A percentile compares a stretch with the other conserved stretches of the same genome.
phyloP scores from a whole-genome alignment of 2,797 vertebrate genomes.

The Dicrostonyx torquatus region DNA sequence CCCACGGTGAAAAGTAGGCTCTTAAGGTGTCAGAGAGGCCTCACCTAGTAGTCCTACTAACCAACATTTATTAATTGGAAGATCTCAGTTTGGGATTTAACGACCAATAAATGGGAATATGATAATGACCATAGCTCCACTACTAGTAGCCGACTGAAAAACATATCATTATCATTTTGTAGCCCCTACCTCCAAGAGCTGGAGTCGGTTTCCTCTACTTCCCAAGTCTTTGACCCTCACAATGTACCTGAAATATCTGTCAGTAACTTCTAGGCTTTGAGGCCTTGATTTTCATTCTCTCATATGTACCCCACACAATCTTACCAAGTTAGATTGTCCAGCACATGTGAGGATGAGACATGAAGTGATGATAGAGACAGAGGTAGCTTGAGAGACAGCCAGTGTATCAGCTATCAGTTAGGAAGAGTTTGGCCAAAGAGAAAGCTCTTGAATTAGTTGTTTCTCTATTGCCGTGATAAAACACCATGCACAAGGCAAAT shows the following conservation, averaged over 20 bases:
- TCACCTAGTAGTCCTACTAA: background rate
- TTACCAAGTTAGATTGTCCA: background rate
- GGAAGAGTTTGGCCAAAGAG: background rate
- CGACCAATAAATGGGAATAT: constrained; percentile 1
- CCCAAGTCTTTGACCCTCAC: background rate
- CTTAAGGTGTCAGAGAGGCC: background rate
- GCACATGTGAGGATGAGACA: background rate
- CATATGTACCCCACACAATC: background rate
- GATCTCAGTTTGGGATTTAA: background rate
- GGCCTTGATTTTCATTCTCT: background rate
- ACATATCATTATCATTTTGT: background rate
- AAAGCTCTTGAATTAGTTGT: background rate
- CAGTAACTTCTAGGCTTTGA: background rate
- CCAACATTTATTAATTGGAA: background rate
- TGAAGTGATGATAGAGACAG: background rate
- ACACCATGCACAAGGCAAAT: background rate
- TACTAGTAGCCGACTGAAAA: background rate
- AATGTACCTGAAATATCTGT: background rate
- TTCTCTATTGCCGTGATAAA: background rate
- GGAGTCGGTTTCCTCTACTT: background rate
- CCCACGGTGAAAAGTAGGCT: background rate
- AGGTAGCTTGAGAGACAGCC: background rate
- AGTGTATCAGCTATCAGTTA: background rate
- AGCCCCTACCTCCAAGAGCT: background rate
- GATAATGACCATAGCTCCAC: background rate